Percentiles rank a stretch among this genome's conserved stretches.
Evolutionary conservation across 2,888 invertebrate species (phyloP).

Genomic region (Embidobia sp.): DNA sequence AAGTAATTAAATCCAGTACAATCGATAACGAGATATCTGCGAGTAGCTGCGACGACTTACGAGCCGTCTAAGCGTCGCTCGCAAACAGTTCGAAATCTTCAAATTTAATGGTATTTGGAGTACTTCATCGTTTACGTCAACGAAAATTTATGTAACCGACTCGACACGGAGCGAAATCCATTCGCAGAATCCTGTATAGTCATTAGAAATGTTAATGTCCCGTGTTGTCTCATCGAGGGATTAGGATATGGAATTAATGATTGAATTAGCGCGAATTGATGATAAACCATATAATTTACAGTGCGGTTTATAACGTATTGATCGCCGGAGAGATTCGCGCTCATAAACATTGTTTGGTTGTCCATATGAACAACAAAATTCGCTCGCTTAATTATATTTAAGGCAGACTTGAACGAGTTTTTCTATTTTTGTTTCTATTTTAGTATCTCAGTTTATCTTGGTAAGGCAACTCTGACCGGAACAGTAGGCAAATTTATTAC

Average conservation of each 20-base stretch:
- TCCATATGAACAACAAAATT: too few relatives aligned
- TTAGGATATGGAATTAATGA: conserved; percentile 40
- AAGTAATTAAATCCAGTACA: too few relatives aligned
- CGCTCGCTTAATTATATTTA: too few relatives aligned
- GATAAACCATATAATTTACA: conserved; percentile 12
- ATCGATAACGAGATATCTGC: too few relatives aligned
- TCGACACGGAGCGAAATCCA: background rate
- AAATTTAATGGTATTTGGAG: conserved; percentile 23
- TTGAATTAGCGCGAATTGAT: conserved; percentile 26
- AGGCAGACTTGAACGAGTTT: too few relatives aligned
- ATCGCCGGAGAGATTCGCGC: too few relatives aligned
- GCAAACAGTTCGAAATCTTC: conserved; percentile 9
- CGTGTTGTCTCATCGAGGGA: conserved; percentile 26
- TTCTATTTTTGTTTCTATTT: too few relatives aligned
- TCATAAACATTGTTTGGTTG: too few relatives aligned
- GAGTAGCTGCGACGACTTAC: too few relatives aligned
- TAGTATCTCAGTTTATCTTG: too few relatives aligned
- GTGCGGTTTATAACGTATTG: conserved; percentile 3
- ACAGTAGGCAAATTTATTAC: too few relatives aligned
- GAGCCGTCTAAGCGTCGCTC: background rate
- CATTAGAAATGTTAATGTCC: conserved; percentile 45
- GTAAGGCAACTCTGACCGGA: too few relatives aligned
- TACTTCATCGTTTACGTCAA: conserved; percentile 32
- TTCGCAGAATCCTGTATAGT: conserved; percentile 5
- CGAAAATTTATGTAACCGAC: conserved; percentile 23